Evolutionary conservation across 2,797 vertebrate genomes (phyloP).

Genomic region (Sarcophilus harrisii): DNA sequence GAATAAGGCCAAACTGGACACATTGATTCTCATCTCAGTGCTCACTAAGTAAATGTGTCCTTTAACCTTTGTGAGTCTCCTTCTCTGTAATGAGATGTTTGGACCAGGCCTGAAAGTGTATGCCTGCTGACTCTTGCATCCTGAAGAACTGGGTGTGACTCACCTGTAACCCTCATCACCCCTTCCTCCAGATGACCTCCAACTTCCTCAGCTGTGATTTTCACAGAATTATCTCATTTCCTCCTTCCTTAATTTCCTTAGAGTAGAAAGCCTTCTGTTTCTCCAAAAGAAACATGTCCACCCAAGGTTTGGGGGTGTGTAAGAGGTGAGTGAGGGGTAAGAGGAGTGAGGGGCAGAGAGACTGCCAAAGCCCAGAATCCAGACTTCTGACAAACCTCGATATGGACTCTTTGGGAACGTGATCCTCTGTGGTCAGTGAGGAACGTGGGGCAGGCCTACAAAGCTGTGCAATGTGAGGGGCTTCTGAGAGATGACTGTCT

Average conservation of each 20-base stretch:
- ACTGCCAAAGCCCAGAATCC: background rate
- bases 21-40: background rate
- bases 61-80: background rate
- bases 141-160: background rate
- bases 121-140: background rate
- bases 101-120: background rate
- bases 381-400: background rate
- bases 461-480: background rate
- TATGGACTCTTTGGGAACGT: background rate
- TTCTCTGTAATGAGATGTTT: background rate
- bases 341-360: too few relatives aligned
- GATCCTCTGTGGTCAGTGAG: background rate
- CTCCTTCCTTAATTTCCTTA: background rate
- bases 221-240: background rate
- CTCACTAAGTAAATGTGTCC: background rate
- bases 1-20: background rate
- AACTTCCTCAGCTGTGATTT: background rate
- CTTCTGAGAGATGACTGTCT: too few relatives aligned
- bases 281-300: background rate
- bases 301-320: background rate
- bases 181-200: background rate
- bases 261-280: rapidly evolving
- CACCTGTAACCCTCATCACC: background rate
- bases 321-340: too few relatives aligned
- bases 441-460: background rate